Evolutionary conservation across 2,113 vertebrate genomes (phyloP), one percentile per base, ranked within the genome.

Genomic region (Columba janthina): DNA sequence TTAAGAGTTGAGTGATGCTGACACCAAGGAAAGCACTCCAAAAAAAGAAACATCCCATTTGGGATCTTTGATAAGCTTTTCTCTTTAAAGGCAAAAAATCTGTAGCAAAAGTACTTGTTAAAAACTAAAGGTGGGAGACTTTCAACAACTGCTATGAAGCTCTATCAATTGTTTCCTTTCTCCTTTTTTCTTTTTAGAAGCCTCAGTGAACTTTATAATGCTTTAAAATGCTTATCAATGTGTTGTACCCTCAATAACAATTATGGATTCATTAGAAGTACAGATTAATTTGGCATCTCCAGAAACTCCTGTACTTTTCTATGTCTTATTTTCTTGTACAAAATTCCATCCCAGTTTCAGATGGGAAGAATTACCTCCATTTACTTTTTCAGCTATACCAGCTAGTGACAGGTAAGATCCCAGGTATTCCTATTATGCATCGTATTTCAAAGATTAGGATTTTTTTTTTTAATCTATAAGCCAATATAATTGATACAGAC

Each of bases 371-470:
- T 57, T 65, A 62, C 11, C 36, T 67, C 71, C 60, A 50, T 40
- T 60, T 86, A 74, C 29, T 32, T 86, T 84, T 85, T 65, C 25
- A 78, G 51, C 34, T 78, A 26, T 34, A 53, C 5, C 36, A 75
- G 83, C 81, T 96, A 96, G 84, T 34, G 94, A 98, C 97, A 95
- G 93, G 93, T 98, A 98, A 98, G 96, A 98, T 97, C 96, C 94
- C 89, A 95, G 96, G 96, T 96, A 96, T 94, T 97, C 91, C 94
- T 96, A 95, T 85, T 81, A 73, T 90, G 44, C 44, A 96, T 95
- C 54, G 50, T 22, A 92, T 96, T 96, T 96, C 57, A 40, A 96
- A 96, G 93, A 57, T 90, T 29, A 91, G 69, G 32, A 32, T 0
- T n/a, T 71, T 67, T 54, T 94, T 94, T 90, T 94, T 89, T 50